These are phyloP conservation scores for Stenolophus ochropezus DNA, from an alignment of 2,888 invertebrate genomes.

Conservation along the genomic window DNA sequence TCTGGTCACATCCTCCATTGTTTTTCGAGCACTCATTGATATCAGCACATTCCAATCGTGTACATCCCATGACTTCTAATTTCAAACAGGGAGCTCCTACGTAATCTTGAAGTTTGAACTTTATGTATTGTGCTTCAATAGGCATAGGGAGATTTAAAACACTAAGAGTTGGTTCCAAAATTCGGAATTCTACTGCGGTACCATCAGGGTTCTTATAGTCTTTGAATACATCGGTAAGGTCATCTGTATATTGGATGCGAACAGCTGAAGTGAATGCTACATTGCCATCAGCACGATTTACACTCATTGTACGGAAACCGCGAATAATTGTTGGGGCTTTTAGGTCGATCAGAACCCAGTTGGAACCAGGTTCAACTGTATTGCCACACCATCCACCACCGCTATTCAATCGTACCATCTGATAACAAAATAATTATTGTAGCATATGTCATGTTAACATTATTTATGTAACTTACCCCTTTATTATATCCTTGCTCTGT, in stretches of 20 bases:
- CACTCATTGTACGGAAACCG: slow-evolving; percentile 94
- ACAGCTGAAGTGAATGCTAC: slow-evolving; percentile 93
- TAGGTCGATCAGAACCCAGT: slow-evolving; percentile 91
- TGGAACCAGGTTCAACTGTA: slow-evolving; percentile 88
- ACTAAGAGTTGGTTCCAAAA: slow-evolving; percentile 91
- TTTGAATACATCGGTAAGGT: slow-evolving; percentile 90
- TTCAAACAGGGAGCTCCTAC: slow-evolving; percentile 92
- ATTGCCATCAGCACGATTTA: slow-evolving; percentile 86
- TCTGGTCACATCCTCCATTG: slow-evolving; percentile 95
- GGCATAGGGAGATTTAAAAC: slow-evolving; percentile 92
- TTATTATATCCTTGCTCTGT: slow-evolving; percentile 89
- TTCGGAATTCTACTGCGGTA: slow-evolving; percentile 93
- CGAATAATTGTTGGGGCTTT: slow-evolving; percentile 91
- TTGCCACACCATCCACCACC: slow-evolving; percentile 94
- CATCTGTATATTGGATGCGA: slow-evolving; percentile 90
- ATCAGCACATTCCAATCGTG: slow-evolving; percentile 90
- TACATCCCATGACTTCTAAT: slow-evolving; percentile 94
- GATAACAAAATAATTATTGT: too few relatives aligned
- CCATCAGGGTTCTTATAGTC: slow-evolving; percentile 95
- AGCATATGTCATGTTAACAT: too few relatives aligned
- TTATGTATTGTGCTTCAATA: slow-evolving; percentile 91
- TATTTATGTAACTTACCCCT: slow-evolving; percentile 84
- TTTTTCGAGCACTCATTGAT: slow-evolving; percentile 90
- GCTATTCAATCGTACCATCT: slow-evolving; percentile 89
- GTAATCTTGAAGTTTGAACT: slow-evolving; percentile 91